A percentile compares a stretch with the other conserved stretches of the same genome.
These are phyloP conservation scores for Ichneumon xanthorius DNA, from an alignment of 2,888 invertebrate genomes.

Conservation along the genomic window DNA sequence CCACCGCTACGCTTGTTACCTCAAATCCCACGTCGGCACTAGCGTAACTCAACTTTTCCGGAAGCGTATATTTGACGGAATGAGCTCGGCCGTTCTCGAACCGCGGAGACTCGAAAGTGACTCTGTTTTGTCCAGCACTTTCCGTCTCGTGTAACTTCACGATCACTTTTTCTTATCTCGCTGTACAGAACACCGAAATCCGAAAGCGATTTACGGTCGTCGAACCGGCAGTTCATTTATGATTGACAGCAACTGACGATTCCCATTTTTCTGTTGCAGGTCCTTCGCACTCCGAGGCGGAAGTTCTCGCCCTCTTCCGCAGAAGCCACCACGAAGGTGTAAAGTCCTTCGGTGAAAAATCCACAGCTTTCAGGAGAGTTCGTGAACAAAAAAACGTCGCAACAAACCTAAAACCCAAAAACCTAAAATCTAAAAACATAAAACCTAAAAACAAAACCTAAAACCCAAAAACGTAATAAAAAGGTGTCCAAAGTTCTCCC, in stretches of 20 bases:
- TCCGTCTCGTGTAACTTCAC: not conserved
- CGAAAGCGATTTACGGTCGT: not conserved
- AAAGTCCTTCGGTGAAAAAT: not conserved
- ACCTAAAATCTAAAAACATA: too few species aligned
- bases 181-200: not conserved
- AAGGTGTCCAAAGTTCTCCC: not conserved
- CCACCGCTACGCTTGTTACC: not conserved
- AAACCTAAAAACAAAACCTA: too few species aligned
- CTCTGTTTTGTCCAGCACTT: not conserved
- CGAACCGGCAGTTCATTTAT: not conserved
- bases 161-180: not conserved
- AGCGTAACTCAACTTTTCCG: not conserved
- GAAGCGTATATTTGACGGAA: constrained; percentile 8
- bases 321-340: not conserved
- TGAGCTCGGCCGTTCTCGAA: not conserved
- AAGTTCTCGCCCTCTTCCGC: not conserved
- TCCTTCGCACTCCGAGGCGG: not conserved
- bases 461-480: not conserved
- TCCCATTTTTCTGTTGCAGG: constrained; percentile 20
- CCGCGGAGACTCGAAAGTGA: not conserved
- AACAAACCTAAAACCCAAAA: not conserved
- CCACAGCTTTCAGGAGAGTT: not conserved
- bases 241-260: not conserved
- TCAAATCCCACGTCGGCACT: not conserved
- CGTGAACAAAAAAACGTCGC: not conserved